A percentile compares a stretch with the other conserved stretches of the same genome.
Evolutionary conservation across 2,888 invertebrate genomes (phyloP).

Genomic region (Andrena hattorfiana): DNA sequence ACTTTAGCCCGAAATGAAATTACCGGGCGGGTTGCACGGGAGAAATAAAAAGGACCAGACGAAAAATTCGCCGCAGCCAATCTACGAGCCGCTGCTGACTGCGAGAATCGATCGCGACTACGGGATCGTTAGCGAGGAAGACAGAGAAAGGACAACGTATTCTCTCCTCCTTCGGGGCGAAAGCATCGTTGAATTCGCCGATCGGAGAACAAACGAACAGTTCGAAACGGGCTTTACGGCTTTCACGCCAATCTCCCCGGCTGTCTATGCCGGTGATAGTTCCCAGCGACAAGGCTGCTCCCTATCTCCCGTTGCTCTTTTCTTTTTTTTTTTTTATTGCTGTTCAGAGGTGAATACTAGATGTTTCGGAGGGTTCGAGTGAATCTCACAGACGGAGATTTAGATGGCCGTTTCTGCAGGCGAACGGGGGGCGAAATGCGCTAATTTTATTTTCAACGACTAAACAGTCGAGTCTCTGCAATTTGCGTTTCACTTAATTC

Average conservation of each 20-base stretch:
- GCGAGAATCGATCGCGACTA: slow-evolving; percentile 31
- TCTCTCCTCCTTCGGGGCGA: slow-evolving; percentile 28
- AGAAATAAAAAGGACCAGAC: slow-evolving; percentile 2
- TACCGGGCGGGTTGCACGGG: neutral
- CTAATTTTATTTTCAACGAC: neutral
- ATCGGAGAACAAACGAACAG: slow-evolving; percentile 66
- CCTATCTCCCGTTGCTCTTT: slow-evolving; percentile 1
- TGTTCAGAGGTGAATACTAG: slow-evolving; percentile 14
- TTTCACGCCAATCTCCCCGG: slow-evolving; percentile 61
- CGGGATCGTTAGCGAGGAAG: slow-evolving; percentile 31
- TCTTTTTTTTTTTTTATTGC: neutral
- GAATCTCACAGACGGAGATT: neutral
- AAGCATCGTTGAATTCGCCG: slow-evolving; percentile 55
- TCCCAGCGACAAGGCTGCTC: slow-evolving; percentile 41
- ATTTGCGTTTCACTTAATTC: too few relatives aligned
- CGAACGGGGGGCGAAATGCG: neutral
- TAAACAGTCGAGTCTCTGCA: too few relatives aligned
- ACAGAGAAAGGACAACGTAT: neutral
- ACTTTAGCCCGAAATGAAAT: slow-evolving; percentile 27
- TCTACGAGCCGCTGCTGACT: neutral
- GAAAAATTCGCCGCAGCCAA: slow-evolving; percentile 45
- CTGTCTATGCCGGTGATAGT: slow-evolving; percentile 49
- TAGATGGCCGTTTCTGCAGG: neutral
- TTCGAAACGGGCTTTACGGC: slow-evolving; percentile 59
- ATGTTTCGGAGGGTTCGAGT: neutral